A percentile compares a stretch with the other conserved stretches of the same genome.
phyloP scores from a whole-genome alignment of 2,888 invertebrate genomes.

The Sinodicranocentrus sp. region DNA sequence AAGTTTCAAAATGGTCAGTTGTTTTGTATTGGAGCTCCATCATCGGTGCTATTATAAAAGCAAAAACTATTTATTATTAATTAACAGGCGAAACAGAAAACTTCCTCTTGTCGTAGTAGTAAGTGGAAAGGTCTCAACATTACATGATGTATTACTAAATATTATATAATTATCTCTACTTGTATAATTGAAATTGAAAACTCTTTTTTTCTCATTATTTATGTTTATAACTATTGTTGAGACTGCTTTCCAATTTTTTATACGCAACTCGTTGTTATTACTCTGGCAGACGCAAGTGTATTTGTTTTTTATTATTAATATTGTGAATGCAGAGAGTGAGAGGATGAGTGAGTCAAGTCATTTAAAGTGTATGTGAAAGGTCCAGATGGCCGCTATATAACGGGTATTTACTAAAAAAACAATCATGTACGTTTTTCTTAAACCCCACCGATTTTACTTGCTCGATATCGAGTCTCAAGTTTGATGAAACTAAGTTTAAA shows the following conservation, averaged over 20 bases:
- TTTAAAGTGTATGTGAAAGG: constrained; percentile 24
- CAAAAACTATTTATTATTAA: constrained; percentile 63
- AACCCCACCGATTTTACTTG: too few species aligned
- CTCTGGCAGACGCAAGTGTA: constrained; percentile 55
- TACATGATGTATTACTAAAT: constrained; percentile 37
- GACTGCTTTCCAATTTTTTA: constrained; percentile 57
- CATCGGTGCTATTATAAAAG: constrained; percentile 66
- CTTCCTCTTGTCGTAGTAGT: constrained; percentile 68
- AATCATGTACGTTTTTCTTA: background rate
- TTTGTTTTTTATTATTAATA: constrained; percentile 34
- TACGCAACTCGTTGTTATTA: constrained; percentile 44
- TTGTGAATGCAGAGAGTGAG: constrained; percentile 70
- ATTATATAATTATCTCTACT: constrained; percentile 16
- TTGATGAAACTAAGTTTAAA: too few species aligned
- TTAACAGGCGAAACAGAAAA: constrained; percentile 46
- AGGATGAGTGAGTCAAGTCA: constrained; percentile 56
- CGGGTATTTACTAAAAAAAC: constrained; percentile 34
- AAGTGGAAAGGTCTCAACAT: constrained; percentile 56
- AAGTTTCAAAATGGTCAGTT: constrained; percentile 62
- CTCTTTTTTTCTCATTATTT: constrained; percentile 34
- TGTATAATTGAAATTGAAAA: background rate
- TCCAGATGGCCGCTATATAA: constrained; percentile 9
- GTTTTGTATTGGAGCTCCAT: constrained; percentile 70
- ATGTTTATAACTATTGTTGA: constrained; percentile 53
- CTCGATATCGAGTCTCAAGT: too few species aligned